phyloP scores from a whole-genome alignment of 2,113 vertebrate genomes.

The Falcunculus frontatus region DNA sequence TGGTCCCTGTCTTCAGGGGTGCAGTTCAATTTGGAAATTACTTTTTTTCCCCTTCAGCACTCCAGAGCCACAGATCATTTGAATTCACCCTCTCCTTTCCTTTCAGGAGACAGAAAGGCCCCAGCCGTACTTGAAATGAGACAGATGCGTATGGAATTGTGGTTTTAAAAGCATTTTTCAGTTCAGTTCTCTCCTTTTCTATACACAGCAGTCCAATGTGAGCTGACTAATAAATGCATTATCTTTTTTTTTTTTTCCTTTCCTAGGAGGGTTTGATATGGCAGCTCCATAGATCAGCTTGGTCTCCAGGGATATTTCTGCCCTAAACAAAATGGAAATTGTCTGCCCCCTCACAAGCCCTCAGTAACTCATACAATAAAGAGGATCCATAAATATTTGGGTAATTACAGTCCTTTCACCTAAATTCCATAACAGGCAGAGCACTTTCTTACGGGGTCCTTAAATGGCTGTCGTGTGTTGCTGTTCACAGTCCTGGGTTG shows the following conservation, averaged over 20 bases:
- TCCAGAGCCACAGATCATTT: constrained; percentile 47
- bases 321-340: constrained; percentile 65
- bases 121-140: constrained; percentile 57
- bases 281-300: constrained; percentile 61
- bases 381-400: constrained; percentile 57
- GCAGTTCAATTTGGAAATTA: constrained; percentile 1
- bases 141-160: constrained; percentile 63
- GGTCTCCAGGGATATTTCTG: constrained; percentile 47
- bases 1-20: constrained; percentile 19
- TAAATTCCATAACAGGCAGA: constrained; percentile 40
- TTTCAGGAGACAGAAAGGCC: constrained; percentile 59
- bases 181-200: constrained; percentile 57
- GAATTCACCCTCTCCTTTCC: constrained; percentile 49
- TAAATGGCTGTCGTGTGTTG: neutral
- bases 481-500: neutral
- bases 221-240: constrained; percentile 66
- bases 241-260: constrained; percentile 14
- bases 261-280: constrained; percentile 54
- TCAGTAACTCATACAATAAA: constrained; percentile 61
- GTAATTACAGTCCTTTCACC: constrained; percentile 53
- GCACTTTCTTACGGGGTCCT: neutral
- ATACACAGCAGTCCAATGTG: constrained; percentile 51
- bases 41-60: constrained; percentile 28
- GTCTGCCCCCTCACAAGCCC: constrained; percentile 59
- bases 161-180: constrained; percentile 65